Conservation (phyloP, 2,888 invertebrate species). For the Zygogramma bicolorata region DNA sequence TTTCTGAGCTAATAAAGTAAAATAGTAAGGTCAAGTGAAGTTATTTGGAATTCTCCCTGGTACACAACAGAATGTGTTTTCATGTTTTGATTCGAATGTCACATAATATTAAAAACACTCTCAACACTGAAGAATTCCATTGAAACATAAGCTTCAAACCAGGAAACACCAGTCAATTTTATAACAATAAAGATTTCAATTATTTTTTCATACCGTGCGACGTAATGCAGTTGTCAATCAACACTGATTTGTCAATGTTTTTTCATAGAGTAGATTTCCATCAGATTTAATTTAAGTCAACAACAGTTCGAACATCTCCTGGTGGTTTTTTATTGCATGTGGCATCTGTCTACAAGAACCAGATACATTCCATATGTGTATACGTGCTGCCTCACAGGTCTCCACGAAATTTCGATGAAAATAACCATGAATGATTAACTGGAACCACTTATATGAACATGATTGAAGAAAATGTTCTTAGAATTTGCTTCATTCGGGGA, state of each 20-base stretch:
- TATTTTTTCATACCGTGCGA: not conserved
- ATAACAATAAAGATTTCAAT: not conserved
- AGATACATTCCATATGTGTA: slow-evolving; percentile 19
- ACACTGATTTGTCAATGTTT: not conserved
- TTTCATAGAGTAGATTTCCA: not conserved
- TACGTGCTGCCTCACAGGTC: slow-evolving; percentile 16
- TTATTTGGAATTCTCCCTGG: too few species aligned
- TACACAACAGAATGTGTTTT: too few species aligned
- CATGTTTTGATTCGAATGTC: too few species aligned
- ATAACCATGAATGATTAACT: slow-evolving; percentile 5
- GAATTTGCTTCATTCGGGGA: not conserved
- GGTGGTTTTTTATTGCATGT: not conserved
- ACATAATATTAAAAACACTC: too few species aligned
- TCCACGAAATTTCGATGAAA: slow-evolving; percentile 1
- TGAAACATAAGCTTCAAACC: too few species aligned
- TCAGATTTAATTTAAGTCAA: not conserved
- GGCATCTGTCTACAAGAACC: slow-evolving; percentile 15
- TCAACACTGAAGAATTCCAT: too few species aligned
- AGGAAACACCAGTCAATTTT: too few species aligned
- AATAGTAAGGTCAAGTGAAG: too few species aligned
- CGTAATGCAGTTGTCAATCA: not conserved
- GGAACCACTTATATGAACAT: not conserved
- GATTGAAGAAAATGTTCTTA: not conserved
- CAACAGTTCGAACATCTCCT: not conserved
- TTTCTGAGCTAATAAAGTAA: too few species aligned